Evolutionary conservation across 1,140 invertebrate species (phyloP).

Genomic region (Epicauta chinensis): DNA sequence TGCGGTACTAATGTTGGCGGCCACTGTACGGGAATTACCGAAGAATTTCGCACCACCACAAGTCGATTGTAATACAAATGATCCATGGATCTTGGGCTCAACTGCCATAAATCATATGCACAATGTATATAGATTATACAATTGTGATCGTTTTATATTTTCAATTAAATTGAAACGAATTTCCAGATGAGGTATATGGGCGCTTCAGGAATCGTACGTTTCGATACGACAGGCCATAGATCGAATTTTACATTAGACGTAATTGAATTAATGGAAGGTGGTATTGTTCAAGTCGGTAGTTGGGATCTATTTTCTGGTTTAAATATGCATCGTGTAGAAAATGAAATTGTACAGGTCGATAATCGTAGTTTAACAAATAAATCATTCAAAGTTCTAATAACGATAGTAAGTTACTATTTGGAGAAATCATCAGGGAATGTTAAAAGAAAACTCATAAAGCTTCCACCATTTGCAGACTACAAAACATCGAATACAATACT

Average conservation of each 20-base stretch:
- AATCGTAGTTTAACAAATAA: neutral
- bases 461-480: constrained; percentile 71
- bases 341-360: too few relatives aligned
- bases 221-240: constrained; percentile 75
- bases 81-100: neutral
- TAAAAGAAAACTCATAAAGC: too few relatives aligned
- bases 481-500: constrained; percentile 63
- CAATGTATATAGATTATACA: too few relatives aligned
- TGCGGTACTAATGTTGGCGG: neutral
- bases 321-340: too few relatives aligned
- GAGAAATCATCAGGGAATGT: too few relatives aligned
- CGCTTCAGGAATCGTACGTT: constrained; percentile 73
- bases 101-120: neutral
- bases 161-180: neutral
- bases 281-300: constrained; percentile 62
- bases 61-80: neutral
- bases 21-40: neutral
- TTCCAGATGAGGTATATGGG: constrained; percentile 45
- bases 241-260: constrained; percentile 76
- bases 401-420: neutral
- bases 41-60: neutral
- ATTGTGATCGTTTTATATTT: neutral
- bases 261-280: constrained; percentile 60
- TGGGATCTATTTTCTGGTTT: constrained; percentile 48
- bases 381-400: neutral